A percentile compares a stretch with the other conserved stretches of the same genome.
These are phyloP conservation scores for Pararge aegeria DNA, from an alignment of 1,140 invertebrate species.

Conservation along the genomic window DNA sequence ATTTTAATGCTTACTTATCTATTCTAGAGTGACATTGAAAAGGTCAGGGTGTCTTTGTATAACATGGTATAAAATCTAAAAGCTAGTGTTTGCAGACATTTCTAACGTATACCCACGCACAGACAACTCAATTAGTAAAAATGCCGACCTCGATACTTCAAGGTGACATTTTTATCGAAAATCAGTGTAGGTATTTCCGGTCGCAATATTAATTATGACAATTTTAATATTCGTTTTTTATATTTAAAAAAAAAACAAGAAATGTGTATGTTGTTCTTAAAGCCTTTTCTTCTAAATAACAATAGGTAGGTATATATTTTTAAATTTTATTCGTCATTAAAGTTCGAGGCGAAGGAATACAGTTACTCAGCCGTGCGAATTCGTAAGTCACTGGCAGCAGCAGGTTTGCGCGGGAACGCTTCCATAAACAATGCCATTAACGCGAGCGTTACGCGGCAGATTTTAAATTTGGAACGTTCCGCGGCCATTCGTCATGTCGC, in stretches of 20 bases:
- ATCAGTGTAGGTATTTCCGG: too few species aligned
- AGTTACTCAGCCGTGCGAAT: conserved; percentile 32
- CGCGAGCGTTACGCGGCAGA: conserved; percentile 71
- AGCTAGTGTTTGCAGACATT: too few species aligned
- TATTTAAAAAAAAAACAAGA: too few species aligned
- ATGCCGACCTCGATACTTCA: too few species aligned
- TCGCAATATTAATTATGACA: too few species aligned
- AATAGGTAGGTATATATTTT: not conserved
- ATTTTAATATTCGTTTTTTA: too few species aligned
- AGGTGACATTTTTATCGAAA: too few species aligned
- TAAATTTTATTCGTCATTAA: not conserved
- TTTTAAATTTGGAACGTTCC: conserved; percentile 76
- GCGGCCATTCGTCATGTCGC: conserved; percentile 75
- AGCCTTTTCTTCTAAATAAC: too few species aligned
- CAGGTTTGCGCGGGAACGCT: conserved; percentile 55
- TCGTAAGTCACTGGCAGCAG: conserved; percentile 65
- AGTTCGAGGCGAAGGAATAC: conserved; percentile 13
- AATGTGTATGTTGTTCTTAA: too few species aligned
- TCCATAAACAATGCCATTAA: conserved; percentile 77
- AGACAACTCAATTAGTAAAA: too few species aligned
- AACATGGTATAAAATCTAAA: not conserved
- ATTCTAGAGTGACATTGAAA: conserved; percentile 35
- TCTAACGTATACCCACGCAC: too few species aligned
- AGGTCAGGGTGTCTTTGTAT: conserved; percentile 25
- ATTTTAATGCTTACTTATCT: too few species aligned